Evolutionary conservation across 1,140 invertebrate genomes (phyloP), one percentile per base, ranked within the genome.

Genomic region (Lethrus apterus): DNA sequence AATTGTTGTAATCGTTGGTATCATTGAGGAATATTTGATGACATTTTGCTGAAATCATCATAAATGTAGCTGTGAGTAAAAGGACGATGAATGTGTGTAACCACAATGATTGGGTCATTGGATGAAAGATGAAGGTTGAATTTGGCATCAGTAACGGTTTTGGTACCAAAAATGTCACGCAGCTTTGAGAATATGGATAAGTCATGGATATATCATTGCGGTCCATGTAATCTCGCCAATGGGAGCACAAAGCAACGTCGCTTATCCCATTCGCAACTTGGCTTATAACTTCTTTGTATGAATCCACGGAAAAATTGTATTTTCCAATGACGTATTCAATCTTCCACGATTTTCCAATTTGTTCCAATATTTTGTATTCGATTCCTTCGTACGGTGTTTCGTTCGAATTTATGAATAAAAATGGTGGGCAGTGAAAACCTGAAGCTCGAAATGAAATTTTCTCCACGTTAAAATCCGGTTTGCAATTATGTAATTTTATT

Each of bases 91-190:
- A 7, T 14, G 38, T 36, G 1, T 29, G 18, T 13, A 46, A 26
- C 44, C 44, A 46, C 9, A 34, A 29, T 19, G 24, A 11, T 15
- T 4, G 2, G 2, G 14, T 20, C 8, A 46, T 35, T 19, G 44
- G 44, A 18, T 15, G 14, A 29, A 36, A 46, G 17, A 23, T 13
- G 18, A 26, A 46, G 4, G 44, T 15, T 7, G 23, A 1, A 26
- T 15, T 36, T 15, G 9, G 15, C 32, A 5, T 26, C 7, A 34
- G 7, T 46, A 26, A 10, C 19, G 44, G 44, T 35, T 36, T 46
- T 15, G 44, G 44, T 18, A 46, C 44, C 33, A 46, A 26, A 26
- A 46, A 46, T 15, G 44, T 46, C 2, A 3, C 13, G 15, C 44
- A 46, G 3, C 18, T 11, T 46, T 46, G 44, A 14, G 21, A 23